phyloP scores from a whole-genome alignment of 1,140 invertebrate genomes.

The Drosophila seguyi region DNA sequence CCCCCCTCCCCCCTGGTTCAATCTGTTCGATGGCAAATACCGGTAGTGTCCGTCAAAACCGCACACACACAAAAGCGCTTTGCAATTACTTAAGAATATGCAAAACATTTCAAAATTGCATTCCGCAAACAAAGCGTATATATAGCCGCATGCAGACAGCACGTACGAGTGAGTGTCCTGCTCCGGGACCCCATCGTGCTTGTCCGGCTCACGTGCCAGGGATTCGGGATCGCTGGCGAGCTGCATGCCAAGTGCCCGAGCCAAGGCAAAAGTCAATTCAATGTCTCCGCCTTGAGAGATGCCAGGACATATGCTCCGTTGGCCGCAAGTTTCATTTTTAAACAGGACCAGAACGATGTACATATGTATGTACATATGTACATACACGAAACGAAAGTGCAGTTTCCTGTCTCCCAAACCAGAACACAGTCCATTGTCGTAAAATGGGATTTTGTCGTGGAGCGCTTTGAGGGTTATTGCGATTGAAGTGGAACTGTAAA shows the following conservation, averaged over 20 bases:
- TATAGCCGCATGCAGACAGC: constrained; percentile 20
- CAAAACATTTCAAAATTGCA: constrained; percentile 74
- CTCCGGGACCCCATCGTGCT: constrained; percentile 18
- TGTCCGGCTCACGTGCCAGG: constrained; percentile 56
- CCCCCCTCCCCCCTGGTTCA: constrained; percentile 15
- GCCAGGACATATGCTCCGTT: constrained; percentile 36
- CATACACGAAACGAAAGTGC: constrained; percentile 25
- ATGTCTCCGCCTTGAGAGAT: constrained; percentile 51
- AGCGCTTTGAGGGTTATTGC: constrained; percentile 47
- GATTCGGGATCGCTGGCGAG: constrained; percentile 37
- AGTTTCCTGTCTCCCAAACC: constrained; percentile 13
- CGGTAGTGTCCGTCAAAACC: constrained; percentile 22
- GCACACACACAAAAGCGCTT: constrained; percentile 45
- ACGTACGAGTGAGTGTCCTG: constrained; percentile 18
- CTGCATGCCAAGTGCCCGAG: constrained; percentile 35
- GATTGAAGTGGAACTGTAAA: constrained; percentile 39
- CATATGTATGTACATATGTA: neutral
- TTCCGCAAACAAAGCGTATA: constrained; percentile 57
- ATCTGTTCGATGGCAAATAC: constrained; percentile 42
- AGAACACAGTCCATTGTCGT: constrained; percentile 43
- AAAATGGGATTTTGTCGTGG: constrained; percentile 25
- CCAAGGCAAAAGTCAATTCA: constrained; percentile 52
- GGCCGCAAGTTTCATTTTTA: constrained; percentile 38
- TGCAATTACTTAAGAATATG: constrained; percentile 75
- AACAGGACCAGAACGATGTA: constrained; percentile 15